Base-by-base conservation (phyloP, 1,140 invertebrate genomes). In the Parapsyche elsis region DNA sequence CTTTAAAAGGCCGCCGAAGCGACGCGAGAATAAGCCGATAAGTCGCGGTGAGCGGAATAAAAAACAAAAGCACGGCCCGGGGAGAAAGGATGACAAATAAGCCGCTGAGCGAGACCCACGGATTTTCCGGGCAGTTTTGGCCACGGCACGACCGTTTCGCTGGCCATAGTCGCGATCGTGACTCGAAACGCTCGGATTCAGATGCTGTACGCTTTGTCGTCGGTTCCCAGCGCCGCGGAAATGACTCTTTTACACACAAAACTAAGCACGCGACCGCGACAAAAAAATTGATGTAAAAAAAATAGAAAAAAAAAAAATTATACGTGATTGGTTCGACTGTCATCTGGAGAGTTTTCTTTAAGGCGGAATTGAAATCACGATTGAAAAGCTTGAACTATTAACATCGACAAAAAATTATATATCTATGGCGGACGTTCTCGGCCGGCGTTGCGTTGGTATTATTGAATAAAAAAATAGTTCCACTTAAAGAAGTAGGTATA, bases 21-120 rank as follows among this genome's bases (percentile, higher is more conserved):
- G 57, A 61, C 57, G 57, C 19, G 57, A 61, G 57, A 61, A 61
- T 61, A 21, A 19, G n/a, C 57, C 7, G 19, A 61, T 19, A 21
- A 61, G 57, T 21, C 57, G 57, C 57, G 57, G 21, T 9, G 21
- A 61, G 21, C 9, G 57, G 5, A 67, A 67, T 26, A 67, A 21
- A 61, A 19, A 61, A 61, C 59, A 21, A 24, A 61, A 61, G 19
- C 12, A 30, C 64, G 64, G 21, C 64, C 64, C 5, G 64, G 30
- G 30, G 64, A 67, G 64, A 67, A 67, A 67, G 64, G 64, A 67
- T 67, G 64, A 67, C 64, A 67, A 67, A 67, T 67, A 67, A 67
- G 64, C 49, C 49, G 49, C 49, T 2, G 16, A 53, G 12, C 49
- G 49, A 23, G 24, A 67, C 19, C 10, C 64, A 67, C 64, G 64